Base-by-base conservation (phyloP, 2,888 invertebrate species). In the Meteorus colon region DNA sequence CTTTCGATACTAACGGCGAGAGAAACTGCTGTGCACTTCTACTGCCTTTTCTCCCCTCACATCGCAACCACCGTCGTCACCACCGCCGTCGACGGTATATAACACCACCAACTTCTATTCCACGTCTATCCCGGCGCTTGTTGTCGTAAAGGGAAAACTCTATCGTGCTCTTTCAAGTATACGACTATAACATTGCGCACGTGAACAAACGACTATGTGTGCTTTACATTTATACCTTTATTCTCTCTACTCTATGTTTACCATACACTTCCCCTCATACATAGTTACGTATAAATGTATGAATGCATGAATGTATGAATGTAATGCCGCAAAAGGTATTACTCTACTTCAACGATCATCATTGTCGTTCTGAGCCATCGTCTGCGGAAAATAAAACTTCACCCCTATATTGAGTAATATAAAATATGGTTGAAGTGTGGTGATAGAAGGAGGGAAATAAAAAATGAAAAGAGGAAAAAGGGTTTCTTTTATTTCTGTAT, bases 1-100 rank as follows among this genome's bases (percentile, higher is more conserved):
- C 76, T 81, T 78, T 80, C 79, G 79, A 80, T 78, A 80, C 80
- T 80, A 81, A 78, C 81, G 71, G 78, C 72, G n/a, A 34, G 37
- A 37, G 37, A 37, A 62, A 62, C 31, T 27, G 62, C 62, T 77
- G 78, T 76, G 76, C 77, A 75, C 51, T 63, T 19, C 34, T 29
- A 27, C 37, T 29, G 6, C 14, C 24, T 34, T 55, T 51, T 45
- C 45, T 41, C 16, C 48, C 27, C 51, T 37, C 73, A 48, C 67
- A 59, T 66, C 72, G 31, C 59, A 24, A 24, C 24, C 19, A 14
- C 24, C 65, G 29, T 41, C 41, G 12, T 41, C 55, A 19, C 27
- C 31, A 19, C 34, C 19, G 29, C 19, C 14, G 37, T 4, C n/a
- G 8, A 19, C n/a, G 1, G 51, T 41, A 48, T 55, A 69, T 55